A percentile compares a stretch with the other conserved stretches of the same genome.
Conservation (phyloP, 1,140 invertebrate species). For the roundworm (Caenorhabditis elegans) region WBcel235 BX284602.5:9248001-9248500, state of each 20-base stretch:
- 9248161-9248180: conserved; percentile 92
- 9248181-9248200: conserved; percentile 93
- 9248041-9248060: too few species aligned
- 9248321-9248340: conserved; percentile 56
- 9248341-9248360: conserved; percentile 52
- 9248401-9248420: conserved; percentile 49
- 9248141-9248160: conserved; percentile 99
- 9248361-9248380: conserved; percentile 43
- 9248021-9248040: too few species aligned
- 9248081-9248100: conserved; percentile 80
- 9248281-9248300: too few species aligned
- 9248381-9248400: conserved; percentile 49
- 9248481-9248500: neutral
- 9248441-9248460: conserved; percentile 37
- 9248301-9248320: conserved; percentile 53
- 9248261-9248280: conserved; percentile 36
- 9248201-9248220: conserved; percentile 89
- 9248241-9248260: conserved; percentile 54
- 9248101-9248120: conserved; percentile 80
- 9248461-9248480: neutral
- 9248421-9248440: conserved; percentile 46
- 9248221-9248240: conserved; percentile 64
- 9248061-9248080: conserved; percentile 71
- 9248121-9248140: conserved; percentile 89
- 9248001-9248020: conserved; percentile 86